phyloP scores from a whole-genome alignment of 2,797 vertebrate genomes.

The Urophycis tenuis region DNA sequence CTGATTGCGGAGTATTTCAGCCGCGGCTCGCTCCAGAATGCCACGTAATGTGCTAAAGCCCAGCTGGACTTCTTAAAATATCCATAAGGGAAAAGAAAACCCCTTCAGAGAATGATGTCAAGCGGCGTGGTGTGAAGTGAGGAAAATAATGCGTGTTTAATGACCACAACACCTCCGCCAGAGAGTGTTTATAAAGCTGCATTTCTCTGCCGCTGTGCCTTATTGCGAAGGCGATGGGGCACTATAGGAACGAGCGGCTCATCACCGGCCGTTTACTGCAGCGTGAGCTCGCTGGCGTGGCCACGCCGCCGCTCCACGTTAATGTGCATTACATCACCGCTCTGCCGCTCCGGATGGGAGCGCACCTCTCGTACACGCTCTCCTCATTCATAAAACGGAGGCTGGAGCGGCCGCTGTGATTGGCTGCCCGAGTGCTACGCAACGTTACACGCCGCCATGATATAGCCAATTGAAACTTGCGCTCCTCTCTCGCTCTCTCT shows the following conservation, averaged over 20 bases:
- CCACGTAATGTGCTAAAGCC: background rate
- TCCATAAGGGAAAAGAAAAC: background rate
- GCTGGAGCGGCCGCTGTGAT: constrained; percentile 46
- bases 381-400: constrained; percentile 69
- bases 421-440: constrained; percentile 53
- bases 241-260: constrained; percentile 10
- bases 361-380: constrained; percentile 51
- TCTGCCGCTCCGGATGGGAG: constrained; percentile 43
- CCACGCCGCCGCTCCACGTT: constrained; percentile 18
- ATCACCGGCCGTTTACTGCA: background rate
- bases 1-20: background rate
- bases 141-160: background rate
- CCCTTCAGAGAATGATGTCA: background rate
- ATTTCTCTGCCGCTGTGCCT: background rate
- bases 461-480: constrained; percentile 59
- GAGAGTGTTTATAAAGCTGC: background rate
- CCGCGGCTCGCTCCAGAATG: background rate
- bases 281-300: background rate
- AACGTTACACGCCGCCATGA: constrained; percentile 55
- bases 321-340: constrained; percentile 64
- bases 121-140: background rate
- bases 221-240: background rate
- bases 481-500: background rate
- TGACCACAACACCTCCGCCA: background rate
- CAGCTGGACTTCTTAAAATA: background rate